Conservation (phyloP, 2,888 invertebrate genomes). For the Dastarcus helophoroides region DNA sequence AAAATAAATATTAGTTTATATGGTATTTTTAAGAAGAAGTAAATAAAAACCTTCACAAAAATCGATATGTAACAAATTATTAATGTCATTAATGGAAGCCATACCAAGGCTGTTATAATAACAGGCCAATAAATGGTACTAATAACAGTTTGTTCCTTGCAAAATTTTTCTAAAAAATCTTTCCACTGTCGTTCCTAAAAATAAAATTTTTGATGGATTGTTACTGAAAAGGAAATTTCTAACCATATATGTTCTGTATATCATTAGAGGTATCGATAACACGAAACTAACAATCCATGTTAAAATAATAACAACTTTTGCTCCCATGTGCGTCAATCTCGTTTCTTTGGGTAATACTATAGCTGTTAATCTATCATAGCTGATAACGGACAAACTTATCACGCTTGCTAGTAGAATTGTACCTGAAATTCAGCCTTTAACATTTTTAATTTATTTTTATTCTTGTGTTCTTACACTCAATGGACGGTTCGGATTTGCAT, state of each 20-base stretch:
- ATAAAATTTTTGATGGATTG: constrained; percentile 3
- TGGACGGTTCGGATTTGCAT: constrained; percentile 65
- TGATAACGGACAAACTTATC: constrained; percentile 64
- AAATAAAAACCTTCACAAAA: constrained; percentile 45
- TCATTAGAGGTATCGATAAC: constrained; percentile 53
- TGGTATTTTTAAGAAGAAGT: constrained; percentile 16
- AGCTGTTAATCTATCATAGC: constrained; percentile 72
- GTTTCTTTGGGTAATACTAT: constrained; percentile 64
- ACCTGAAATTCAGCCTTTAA: constrained; percentile 35
- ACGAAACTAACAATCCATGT: constrained; percentile 57
- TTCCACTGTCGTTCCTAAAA: constrained; percentile 59
- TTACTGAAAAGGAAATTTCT: background rate
- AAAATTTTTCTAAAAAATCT: constrained; percentile 64
- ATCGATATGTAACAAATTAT: constrained; percentile 61
- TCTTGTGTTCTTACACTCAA: constrained; percentile 47
- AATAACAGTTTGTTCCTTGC: constrained; percentile 53
- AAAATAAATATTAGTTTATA: constrained; percentile 30
- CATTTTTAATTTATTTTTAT: background rate
- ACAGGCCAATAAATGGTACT: constrained; percentile 69
- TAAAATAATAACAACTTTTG: constrained; percentile 50
- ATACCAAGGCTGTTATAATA: constrained; percentile 61
- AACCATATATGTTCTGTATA: constrained; percentile 53
- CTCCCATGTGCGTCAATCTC: constrained; percentile 51
- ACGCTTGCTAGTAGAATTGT: constrained; percentile 64
- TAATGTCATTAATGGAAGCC: constrained; percentile 67